phyloP scores from a whole-genome alignment of 1,140 invertebrate species.

The Panagrolaimus sp. region DNA sequence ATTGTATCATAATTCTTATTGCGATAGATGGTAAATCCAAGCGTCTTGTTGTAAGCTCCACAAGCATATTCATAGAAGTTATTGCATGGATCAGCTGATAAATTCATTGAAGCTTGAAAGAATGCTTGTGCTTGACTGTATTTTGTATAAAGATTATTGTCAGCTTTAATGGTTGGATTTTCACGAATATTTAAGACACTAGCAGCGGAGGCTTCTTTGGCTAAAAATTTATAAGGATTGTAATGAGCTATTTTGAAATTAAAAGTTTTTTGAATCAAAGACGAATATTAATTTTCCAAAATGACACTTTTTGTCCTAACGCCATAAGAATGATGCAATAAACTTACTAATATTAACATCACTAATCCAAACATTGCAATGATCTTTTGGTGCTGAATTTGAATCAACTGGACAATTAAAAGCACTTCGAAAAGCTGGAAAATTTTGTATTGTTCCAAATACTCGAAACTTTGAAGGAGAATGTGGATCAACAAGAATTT shows the following conservation, averaged over 20 bases:
- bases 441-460: slow-evolving; percentile 48
- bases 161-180: neutral
- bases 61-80: neutral
- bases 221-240: too few species aligned
- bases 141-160: neutral
- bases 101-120: neutral
- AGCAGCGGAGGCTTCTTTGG: too few species aligned
- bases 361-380: slow-evolving; percentile 47
- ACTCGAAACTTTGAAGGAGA: slow-evolving; percentile 46
- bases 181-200: too few species aligned
- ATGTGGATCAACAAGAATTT: slow-evolving; percentile 41
- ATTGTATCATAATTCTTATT: neutral
- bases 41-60: neutral
- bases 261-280: too few species aligned
- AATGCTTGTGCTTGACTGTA: slow-evolving; percentile 8
- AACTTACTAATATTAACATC: slow-evolving; percentile 6
- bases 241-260: too few species aligned
- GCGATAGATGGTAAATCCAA: neutral
- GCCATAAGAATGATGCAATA: neutral
- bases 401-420: slow-evolving; percentile 44
- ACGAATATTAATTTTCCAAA: too few species aligned
- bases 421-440: slow-evolving; percentile 49
- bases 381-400: slow-evolving; percentile 37
- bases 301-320: too few species aligned
- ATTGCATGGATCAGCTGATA: neutral